phyloP scores from a whole-genome alignment of 1,140 invertebrate genomes.

The Cyclargus thomasi region DNA sequence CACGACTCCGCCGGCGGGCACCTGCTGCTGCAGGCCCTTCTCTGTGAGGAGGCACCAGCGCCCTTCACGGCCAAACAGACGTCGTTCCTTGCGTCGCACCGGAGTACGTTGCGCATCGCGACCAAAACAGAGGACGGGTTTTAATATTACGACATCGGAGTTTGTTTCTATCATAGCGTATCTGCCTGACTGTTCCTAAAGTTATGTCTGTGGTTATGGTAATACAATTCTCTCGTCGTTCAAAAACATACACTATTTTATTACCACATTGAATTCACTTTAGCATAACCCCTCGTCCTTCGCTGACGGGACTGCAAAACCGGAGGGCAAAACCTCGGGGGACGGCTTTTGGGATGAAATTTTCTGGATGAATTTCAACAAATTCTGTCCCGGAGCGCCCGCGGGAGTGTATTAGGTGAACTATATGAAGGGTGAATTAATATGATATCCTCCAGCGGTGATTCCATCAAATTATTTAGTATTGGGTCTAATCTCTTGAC shows the following conservation, averaged over 20 bases:
- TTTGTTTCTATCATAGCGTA: too few relatives aligned
- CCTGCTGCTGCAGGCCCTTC: too few relatives aligned
- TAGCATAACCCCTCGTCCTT: neutral
- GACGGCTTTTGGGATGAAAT: neutral
- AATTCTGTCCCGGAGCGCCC: neutral
- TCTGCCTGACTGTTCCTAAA: too few relatives aligned
- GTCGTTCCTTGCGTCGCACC: too few relatives aligned
- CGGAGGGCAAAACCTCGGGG: neutral
- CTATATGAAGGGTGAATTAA: constrained; percentile 2
- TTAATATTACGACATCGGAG: too few relatives aligned
- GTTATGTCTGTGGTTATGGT: too few relatives aligned
- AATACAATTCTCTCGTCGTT: neutral
- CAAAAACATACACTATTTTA: neutral
- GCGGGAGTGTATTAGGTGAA: neutral
- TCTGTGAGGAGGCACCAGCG: too few relatives aligned
- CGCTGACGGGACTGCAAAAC: constrained; percentile 6
- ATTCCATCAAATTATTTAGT: neutral
- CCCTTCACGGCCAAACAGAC: too few relatives aligned
- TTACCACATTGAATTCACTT: neutral
- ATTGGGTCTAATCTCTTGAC: neutral
- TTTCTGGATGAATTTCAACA: constrained; percentile 13
- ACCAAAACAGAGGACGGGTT: too few relatives aligned
- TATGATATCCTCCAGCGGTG: neutral
- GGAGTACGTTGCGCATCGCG: too few relatives aligned
- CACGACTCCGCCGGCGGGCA: too few relatives aligned